A percentile compares a stretch with the other conserved stretches of the same genome.
These are phyloP conservation scores for Malacoctenus gilli DNA, from an alignment of 2,797 vertebrate genomes.

Conservation along the genomic window DNA sequence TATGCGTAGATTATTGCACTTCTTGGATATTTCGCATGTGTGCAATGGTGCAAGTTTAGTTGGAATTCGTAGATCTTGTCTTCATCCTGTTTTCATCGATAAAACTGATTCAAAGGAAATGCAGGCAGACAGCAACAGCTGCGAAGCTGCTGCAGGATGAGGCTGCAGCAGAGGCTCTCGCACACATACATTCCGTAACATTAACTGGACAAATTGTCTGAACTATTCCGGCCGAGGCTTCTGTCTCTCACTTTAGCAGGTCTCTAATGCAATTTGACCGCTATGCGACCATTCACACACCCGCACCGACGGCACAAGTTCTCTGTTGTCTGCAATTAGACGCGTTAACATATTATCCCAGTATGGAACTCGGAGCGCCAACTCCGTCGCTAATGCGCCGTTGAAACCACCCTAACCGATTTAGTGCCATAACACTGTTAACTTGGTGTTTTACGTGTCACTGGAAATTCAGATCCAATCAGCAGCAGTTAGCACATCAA, in stretches of 20 bases:
- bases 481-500: neutral
- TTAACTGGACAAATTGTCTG: slow-evolving; percentile 38
- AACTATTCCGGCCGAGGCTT: slow-evolving; percentile 42
- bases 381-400: too few species aligned
- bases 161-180: slow-evolving; percentile 9
- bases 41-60: too few species aligned
- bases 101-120: too few species aligned
- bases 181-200: slow-evolving; percentile 38
- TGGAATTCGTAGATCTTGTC: too few species aligned
- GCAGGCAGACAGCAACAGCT: too few species aligned
- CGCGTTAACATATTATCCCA: slow-evolving; percentile 14
- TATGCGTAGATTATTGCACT: too few species aligned
- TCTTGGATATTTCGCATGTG: too few species aligned
- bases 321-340: slow-evolving; percentile 34
- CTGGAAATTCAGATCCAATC: slow-evolving; percentile 9
- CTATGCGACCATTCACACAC: slow-evolving; percentile 31
- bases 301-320: slow-evolving; percentile 21
- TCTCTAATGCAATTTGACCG: slow-evolving; percentile 39
- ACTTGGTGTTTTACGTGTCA: neutral
- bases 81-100: too few species aligned
- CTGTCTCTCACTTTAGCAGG: slow-evolving; percentile 13
- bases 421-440: neutral
- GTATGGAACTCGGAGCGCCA: neutral
- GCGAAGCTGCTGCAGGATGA: neutral
- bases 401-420: slow-evolving; percentile 15